Evolutionary conservation across 2,113 vertebrate species (phyloP), one percentile per base, ranked within the genome.

Genomic region (Stegastes partitus): DNA sequence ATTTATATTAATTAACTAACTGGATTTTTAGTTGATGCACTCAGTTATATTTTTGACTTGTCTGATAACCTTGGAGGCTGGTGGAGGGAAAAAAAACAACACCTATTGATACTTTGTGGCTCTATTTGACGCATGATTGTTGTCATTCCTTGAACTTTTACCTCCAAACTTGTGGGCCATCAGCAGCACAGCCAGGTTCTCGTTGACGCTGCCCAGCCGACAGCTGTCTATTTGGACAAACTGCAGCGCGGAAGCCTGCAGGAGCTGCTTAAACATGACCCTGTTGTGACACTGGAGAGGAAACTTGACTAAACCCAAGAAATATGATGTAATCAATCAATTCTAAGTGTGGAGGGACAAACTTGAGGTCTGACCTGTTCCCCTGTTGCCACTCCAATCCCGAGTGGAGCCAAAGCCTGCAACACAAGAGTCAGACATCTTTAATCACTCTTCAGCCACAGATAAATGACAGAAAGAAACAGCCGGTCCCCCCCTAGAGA

Each of bases 181-280:
- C 72, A 97, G 93, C 68, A 96, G 71, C 68, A 95, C 94, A 31
- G 96, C 94, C 67, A 96, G 92, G 89, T 95, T 97, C 90, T 97
- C 95, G 47, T 96, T 97, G 89, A 97, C 93, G 22, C 96, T 97
- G 71, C 93, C 96, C 84, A 96, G 89, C 58, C 96, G 92, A 86
- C 95, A 97, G 91, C 96, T 96, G 94, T 97, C 96, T 25, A 94
- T 96, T 78, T 96, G 96, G 81, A 98, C 92, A 80, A 94, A 97
- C 91, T 95, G 96, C 75, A 96, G 87, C 6, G 94, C 95, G 0
- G 92, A 93, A 0, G 92, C 94, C 91, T 97, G 95, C 1, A 96
- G 95, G 74, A 97, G 93, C 84, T 97, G 95, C 92, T 97, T 96
- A 87, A 97, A 96, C 92, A 96, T 96, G 91, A 96, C 94, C 89